Percentiles rank a stretch among this genome's conserved stretches.
Evolutionary conservation across 2,888 invertebrate species (phyloP).

Genomic region (Temnothorax unifasciatus): DNA sequence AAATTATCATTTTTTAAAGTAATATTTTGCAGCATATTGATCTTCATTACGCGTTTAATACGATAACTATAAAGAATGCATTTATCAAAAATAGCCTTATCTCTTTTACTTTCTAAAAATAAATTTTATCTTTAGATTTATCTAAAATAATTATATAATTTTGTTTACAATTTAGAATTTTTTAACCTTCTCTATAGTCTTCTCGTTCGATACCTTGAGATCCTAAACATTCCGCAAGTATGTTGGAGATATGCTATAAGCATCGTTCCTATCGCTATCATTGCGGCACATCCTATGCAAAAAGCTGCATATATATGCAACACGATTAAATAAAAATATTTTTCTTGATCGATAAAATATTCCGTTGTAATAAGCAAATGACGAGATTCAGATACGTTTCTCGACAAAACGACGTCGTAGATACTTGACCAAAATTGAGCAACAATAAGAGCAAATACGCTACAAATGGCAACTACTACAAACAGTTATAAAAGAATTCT

Average conservation of each 20-base stretch:
- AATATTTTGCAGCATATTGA: neutral
- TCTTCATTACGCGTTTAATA: neutral
- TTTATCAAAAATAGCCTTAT: neutral
- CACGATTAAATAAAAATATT: neutral
- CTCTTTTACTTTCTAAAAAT: neutral
- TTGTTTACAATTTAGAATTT: neutral
- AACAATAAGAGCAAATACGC: neutral
- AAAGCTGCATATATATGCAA: neutral
- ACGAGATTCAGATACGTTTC: neutral
- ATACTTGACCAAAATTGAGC: neutral
- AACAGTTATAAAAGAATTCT: neutral
- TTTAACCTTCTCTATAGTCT: neutral
- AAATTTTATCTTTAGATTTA: neutral
- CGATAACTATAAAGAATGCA: slow-evolving; percentile 9
- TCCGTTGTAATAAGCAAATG: neutral
- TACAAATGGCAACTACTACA: neutral
- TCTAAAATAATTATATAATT: neutral
- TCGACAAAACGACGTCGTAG: neutral
- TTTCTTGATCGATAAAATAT: slow-evolving; percentile 20
- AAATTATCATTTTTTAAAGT: neutral
- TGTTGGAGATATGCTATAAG: neutral
- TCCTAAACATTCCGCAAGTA: neutral
- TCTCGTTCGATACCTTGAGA: neutral
- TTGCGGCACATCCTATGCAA: neutral
- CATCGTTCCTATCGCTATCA: neutral